Base-by-base conservation (phyloP, 2,888 invertebrate genomes). In the Ophonus ardosiacus region DNA sequence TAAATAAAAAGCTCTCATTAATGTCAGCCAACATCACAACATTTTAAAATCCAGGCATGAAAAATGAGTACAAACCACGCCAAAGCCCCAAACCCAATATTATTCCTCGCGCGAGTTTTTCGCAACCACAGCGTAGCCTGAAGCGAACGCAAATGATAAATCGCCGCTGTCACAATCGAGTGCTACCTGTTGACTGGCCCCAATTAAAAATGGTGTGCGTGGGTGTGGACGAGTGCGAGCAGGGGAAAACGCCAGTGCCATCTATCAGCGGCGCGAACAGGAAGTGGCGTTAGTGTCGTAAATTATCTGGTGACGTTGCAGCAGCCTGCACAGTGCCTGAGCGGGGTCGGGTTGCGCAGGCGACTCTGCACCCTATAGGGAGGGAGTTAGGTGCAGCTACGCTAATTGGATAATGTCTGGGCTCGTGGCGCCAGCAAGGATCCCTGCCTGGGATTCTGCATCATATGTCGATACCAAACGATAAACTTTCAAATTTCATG, bases 201-300 rank as follows among this genome's bases (percentile, higher is more conserved):
- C 89, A 89, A 89, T 89, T 89, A 89, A 89, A 88, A 88, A 88
- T 88, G 88, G 88, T 87, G 87, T 86, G 86, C 86, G 87, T 86
- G 86, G 87, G 87, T 86, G 87, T 74, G 71, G 15, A 74, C 71
- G 85, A 84, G 87, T 85, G 61, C 84, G 86, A 86, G 85, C 84
- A 86, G 85, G 85, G 84, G 65, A 24, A 15, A 18, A 40, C 71
- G 43, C 18, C 40, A 57, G 57, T 76, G 83, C 61, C 84, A 84
- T 84, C 84, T 78, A 84, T 84, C 84, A 84, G 78, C 78, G 18
- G 88, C 88, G 89, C 87, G 89, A 89, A 90, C 90, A 90, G 90
- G 90, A 90, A 90, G 90, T 89, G 88, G 88, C 89, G 89, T 88
- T 90, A 89, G 89, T 89, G 90, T 89, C 90, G 89, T 91, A 91